These are phyloP conservation scores for Pagrus major DNA, from an alignment of 2,113 vertebrate species.

Conservation along the genomic window DNA sequence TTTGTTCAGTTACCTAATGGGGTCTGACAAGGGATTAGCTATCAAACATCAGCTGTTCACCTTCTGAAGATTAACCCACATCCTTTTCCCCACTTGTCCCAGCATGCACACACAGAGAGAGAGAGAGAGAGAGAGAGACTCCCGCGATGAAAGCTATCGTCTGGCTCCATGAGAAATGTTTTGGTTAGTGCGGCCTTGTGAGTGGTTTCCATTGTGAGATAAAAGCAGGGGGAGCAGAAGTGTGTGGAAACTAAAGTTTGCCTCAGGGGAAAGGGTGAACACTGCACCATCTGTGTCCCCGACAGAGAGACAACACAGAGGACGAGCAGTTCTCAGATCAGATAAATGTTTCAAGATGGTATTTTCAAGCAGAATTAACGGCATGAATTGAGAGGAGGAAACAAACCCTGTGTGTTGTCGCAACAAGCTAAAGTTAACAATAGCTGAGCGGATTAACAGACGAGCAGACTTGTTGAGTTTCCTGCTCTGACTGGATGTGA, in stretches of 20 bases:
- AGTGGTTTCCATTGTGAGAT: constrained; percentile 27
- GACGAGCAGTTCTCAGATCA: neutral
- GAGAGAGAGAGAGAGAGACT: too few species aligned
- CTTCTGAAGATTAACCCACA: constrained; percentile 73
- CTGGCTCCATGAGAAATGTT: constrained; percentile 50
- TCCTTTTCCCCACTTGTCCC: constrained; percentile 55
- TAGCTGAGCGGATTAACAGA: neutral
- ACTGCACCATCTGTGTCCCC: neutral
- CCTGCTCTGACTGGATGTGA: constrained; percentile 24
- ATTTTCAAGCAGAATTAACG: neutral
- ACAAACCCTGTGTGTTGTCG: neutral
- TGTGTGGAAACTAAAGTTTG: neutral
- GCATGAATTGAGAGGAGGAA: neutral
- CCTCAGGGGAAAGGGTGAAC: constrained; percentile 11
- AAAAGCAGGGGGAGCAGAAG: neutral
- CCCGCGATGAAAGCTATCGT: constrained; percentile 45
- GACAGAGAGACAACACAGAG: neutral
- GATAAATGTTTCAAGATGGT: neutral
- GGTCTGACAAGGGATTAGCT: constrained; percentile 74
- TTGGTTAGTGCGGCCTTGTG: constrained; percentile 36
- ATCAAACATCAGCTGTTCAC: constrained; percentile 69
- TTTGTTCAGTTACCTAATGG: constrained; percentile 72
- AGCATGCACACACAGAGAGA: constrained; percentile 26
- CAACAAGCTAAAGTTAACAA: neutral
- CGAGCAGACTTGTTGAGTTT: neutral